Base-by-base conservation (phyloP, 37 sponge, comb jelly and placozoan genomes). In the Hormiphora californensis region DNA sequence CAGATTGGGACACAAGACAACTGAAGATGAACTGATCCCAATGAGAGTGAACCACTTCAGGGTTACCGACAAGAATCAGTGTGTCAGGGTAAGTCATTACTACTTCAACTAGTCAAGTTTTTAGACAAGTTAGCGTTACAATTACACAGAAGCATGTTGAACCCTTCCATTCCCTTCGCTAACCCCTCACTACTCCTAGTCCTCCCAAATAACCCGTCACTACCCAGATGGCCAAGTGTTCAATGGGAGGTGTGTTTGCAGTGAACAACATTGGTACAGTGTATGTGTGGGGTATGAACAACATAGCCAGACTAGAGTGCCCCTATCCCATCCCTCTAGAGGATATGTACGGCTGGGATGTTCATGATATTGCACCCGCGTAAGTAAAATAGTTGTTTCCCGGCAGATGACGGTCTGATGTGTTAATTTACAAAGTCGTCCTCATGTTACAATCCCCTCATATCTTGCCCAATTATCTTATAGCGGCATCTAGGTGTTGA, bases 271-370 rank as follows among this genome's bases (percentile, higher is more conserved):
- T 73, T 0, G 81, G 81, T 1, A 73, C 40, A 4, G 0, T 73
- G n/a, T 73, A 40, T 30, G 40, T 43, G 4, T 73, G 81, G 81
- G 81, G 81, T 22, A 43, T 43, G 46, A 73, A 73, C 46, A 43
- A 73, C 46, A 73, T 73, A 39, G 19, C 12, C 25, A 39, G 35
- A 46, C 81, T 73, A 25, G 81, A 73, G 44, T 73, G 46, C 25
- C 81, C 81, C 44, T 73, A 73, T 30, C 81, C 81, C 25, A 73
- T 73, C 23, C 81, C 81, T n/a, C 23, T 73, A 1, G 81, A 73
- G 46, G 81, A 73, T 36, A 25, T 73, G 28, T 73, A 73, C 46
- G 81, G 81, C 9, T 73, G 81, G 81, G 25, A 39, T 41, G 35
- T 73, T 28, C 40, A 73, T 40, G 81, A 73, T 36, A 39, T 73